Percentiles rank a stretch among this genome's conserved stretches.
These are phyloP conservation scores for Chaetura pelagica DNA, from an alignment of 2,113 vertebrate genomes.

Conservation along the genomic window DNA sequence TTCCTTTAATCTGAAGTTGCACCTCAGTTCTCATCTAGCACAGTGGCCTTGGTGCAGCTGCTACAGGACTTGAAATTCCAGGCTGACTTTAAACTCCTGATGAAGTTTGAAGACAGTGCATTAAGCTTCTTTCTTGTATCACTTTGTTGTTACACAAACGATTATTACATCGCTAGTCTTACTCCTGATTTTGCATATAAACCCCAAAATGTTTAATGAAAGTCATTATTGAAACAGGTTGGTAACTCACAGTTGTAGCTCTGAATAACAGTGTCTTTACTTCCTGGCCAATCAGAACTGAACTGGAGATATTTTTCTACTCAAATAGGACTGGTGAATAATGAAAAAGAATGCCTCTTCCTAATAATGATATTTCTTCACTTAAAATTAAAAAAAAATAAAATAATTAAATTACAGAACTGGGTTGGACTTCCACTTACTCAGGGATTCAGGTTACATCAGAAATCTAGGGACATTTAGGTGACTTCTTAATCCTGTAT, in stretches of 20 bases:
- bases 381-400: background rate
- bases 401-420: background rate
- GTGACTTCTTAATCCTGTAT: background rate
- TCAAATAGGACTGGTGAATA: background rate
- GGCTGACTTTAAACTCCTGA: background rate
- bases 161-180: fast-evolving
- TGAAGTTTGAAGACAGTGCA: background rate
- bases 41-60: background rate
- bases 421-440: background rate
- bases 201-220: fast-evolving
- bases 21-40: background rate
- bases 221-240: background rate
- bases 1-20: background rate
- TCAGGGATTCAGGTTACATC: background rate
- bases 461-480: background rate
- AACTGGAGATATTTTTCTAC: background rate
- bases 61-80: background rate
- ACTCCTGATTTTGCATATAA: background rate
- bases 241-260: background rate
- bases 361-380: background rate
- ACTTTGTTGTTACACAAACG: background rate
- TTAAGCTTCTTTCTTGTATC: background rate
- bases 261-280: background rate
- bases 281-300: background rate
- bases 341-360: background rate